A percentile compares a stretch with the other conserved stretches of the same genome.
phyloP scores from a whole-genome alignment of 2,888 invertebrate species.

The Acanthosepion pharaonis region DNA sequence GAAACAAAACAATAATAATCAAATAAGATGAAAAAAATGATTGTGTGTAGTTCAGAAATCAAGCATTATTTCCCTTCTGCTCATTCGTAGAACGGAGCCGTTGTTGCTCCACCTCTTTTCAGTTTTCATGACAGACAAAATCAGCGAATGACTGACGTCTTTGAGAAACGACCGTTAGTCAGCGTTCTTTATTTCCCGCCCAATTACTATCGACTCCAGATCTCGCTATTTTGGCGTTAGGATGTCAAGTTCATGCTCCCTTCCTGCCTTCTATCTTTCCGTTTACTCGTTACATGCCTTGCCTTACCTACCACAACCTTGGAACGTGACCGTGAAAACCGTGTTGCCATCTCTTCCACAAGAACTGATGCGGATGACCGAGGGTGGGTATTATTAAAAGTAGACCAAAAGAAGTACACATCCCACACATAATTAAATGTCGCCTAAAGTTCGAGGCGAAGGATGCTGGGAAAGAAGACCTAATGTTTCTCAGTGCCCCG shows the following conservation, averaged over 20 bases:
- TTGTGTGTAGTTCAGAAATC: too few species aligned
- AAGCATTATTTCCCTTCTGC: background rate
- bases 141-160: background rate
- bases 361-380: background rate
- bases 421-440: background rate
- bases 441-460: background rate
- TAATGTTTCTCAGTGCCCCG: background rate
- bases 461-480: background rate
- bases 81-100: background rate
- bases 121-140: background rate
- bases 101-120: background rate
- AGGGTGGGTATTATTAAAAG: too few species aligned
- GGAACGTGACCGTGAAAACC: background rate
- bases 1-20: too few species aligned
- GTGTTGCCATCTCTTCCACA: background rate
- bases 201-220: background rate
- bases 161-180: conserved; percentile 8
- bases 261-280: background rate
- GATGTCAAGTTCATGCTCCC: background rate
- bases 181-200: background rate
- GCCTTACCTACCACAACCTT: background rate
- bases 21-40: too few species aligned
- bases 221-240: background rate
- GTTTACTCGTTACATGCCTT: background rate
- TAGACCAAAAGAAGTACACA: background rate